Conservation (phyloP, 2,888 invertebrate genomes). For the Alsophila aescularia region DNA sequence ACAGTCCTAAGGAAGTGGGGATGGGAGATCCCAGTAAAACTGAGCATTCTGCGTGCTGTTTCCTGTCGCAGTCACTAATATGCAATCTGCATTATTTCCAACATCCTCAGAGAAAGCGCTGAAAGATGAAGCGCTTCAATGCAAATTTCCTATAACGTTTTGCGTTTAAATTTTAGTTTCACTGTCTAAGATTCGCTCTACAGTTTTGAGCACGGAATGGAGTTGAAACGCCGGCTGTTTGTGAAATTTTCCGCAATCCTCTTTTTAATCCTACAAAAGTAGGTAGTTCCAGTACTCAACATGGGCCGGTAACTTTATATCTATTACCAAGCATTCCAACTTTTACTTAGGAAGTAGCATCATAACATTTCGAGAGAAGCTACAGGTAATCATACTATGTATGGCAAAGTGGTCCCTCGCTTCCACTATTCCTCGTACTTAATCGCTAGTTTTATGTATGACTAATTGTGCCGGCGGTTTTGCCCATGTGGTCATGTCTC, state of each 20-base stretch:
- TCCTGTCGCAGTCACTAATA: no score
- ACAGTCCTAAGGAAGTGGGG: no score
- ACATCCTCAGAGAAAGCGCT: no score
- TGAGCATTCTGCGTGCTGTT: no score
- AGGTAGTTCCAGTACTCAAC: constrained; percentile 6
- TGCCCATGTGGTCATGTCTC: no score
- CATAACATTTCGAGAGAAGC: constrained; percentile 11
- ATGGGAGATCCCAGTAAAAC: no score
- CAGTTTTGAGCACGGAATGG: not conserved
- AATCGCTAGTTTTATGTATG: not conserved
- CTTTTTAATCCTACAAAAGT: constrained; percentile 6
- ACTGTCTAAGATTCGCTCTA: not conserved
- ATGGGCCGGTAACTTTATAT: constrained; percentile 13
- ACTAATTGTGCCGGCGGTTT: no score
- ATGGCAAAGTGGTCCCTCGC: not conserved
- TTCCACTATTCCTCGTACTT: not conserved
- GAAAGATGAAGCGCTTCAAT: no score
- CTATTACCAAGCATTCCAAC: constrained; percentile 15
- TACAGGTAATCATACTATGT: no score
- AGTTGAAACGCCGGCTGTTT: constrained; percentile 10
- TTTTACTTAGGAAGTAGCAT: constrained; percentile 14
- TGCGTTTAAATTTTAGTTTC: not conserved
- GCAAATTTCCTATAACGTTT: no score
- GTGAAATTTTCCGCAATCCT: constrained; percentile 4
- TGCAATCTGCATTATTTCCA: no score